Percentiles rank a stretch among this genome's conserved stretches.
phyloP scores from a whole-genome alignment of 2,888 invertebrate genomes.

The Synergus itoensis region DNA sequence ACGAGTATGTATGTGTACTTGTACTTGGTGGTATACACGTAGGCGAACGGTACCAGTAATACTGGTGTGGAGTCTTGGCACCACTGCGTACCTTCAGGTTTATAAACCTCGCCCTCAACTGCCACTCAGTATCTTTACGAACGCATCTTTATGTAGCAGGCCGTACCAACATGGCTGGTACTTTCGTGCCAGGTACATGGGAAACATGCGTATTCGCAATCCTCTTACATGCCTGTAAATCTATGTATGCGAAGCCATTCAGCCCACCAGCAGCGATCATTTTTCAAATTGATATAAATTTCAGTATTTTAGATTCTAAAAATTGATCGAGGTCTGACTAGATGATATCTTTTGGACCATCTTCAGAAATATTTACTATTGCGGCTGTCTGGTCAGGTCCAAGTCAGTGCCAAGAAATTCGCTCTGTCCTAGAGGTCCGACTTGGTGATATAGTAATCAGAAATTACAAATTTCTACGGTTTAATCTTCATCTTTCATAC shows the following conservation, averaged over 20 bases:
- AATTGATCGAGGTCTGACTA: too few species aligned
- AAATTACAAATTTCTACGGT: too few species aligned
- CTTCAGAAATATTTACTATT: too few species aligned
- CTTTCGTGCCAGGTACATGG: not conserved
- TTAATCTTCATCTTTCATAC: not conserved
- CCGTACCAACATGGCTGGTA: slow-evolving; percentile 2
- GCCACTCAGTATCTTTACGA: not conserved
- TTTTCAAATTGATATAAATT: too few species aligned
- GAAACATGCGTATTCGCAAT: not conserved
- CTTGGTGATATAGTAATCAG: too few species aligned
- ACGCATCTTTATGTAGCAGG: not conserved
- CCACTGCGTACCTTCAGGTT: slow-evolving; percentile 45
- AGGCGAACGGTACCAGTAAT: slow-evolving; percentile 40
- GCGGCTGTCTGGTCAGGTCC: too few species aligned
- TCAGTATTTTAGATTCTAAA: too few species aligned
- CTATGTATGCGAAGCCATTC: not conserved
- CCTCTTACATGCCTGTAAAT: not conserved
- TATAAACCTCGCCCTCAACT: slow-evolving; percentile 11
- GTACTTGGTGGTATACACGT: slow-evolving; percentile 44
- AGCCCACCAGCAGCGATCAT: too few species aligned
- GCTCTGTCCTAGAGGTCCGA: too few species aligned
- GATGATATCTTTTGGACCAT: too few species aligned
- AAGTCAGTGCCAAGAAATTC: too few species aligned
- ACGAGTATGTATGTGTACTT: slow-evolving; percentile 42
- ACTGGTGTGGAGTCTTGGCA: slow-evolving; percentile 14